phyloP scores from a whole-genome alignment of 53 echinoderm and acorn worm species.

The Zoroaster sp. region DNA sequence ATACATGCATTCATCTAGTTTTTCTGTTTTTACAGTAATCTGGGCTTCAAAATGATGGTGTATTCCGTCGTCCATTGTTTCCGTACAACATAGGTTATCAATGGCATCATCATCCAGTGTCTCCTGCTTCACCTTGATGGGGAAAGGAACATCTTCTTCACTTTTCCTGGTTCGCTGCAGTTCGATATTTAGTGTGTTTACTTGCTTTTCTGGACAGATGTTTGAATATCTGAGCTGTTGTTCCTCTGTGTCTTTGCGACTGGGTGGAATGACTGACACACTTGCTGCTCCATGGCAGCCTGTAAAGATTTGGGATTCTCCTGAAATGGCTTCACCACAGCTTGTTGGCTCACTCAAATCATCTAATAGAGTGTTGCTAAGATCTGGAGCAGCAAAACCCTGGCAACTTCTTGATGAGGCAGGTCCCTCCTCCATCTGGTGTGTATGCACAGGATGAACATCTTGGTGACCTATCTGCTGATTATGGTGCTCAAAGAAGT shows the following conservation, averaged over 20 bases:
- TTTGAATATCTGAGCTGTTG: neutral
- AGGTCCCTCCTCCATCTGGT: neutral
- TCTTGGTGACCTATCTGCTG: neutral
- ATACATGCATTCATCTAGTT: neutral
- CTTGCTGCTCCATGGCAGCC: neutral
- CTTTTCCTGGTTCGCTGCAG: neutral
- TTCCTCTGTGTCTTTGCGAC: neutral
- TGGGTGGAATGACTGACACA: neutral
- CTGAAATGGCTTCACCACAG: neutral
- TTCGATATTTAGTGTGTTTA: neutral
- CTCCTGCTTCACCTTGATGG: conserved; percentile 17
- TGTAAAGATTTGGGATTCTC: neutral
- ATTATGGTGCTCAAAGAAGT: conserved; percentile 11
- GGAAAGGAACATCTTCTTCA: neutral
- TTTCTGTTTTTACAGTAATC: conserved; percentile 22
- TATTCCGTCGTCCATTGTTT: neutral
- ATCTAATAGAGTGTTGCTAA: neutral
- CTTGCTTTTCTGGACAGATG: neutral
- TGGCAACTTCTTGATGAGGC: neutral
- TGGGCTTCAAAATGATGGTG: neutral
- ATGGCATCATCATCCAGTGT: neutral
- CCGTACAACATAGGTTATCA: neutral
- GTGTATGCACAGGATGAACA: neutral
- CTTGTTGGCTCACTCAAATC: neutral
- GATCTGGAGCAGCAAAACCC: neutral